Evolutionary conservation across 1,140 invertebrate species (phyloP), one percentile per base, ranked within the genome.

Genomic region (Drosophila tsacasi): DNA sequence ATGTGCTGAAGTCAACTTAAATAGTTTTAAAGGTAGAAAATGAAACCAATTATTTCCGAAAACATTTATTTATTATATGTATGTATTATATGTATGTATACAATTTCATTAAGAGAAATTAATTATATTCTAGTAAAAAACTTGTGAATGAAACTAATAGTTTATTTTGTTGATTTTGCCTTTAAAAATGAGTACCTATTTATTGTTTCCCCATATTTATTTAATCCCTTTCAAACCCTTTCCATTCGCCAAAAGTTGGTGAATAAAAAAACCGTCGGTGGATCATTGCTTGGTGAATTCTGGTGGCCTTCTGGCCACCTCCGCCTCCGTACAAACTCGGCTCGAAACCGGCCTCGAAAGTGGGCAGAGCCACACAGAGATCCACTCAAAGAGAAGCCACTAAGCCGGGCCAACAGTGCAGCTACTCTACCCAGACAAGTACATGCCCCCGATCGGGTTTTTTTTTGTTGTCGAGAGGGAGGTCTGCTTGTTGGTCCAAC

Each of bases 401-500:
- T 32, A 77, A 74, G 64, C 40, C 57, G 21, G 37, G 62, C 35
- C 39, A 47, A 27, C 32, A 40, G 35, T 57, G 54, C 71, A 66
- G 73, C 73, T 63, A 74, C 54, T 39, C 37, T 39, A 25, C 8
- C 54, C 54, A 25, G 40, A 39, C 50, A 74, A 75, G 69, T 75
- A 75, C 58, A 35, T 66, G 23, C 55, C 37, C 46, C 54, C 65
- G 52, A 69, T 77, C 79, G 58, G 74, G 58, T 49, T 37, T 52
- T 37, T 13, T 65, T 39, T 17, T 37, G 58, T 27, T 4, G 49
- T 60, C 47, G 19, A 47, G 76, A 50, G 57, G 69, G 25, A 52
- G 47, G 71, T 71, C 75, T 84, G 85, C 78, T 90, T 59, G 75
- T 76, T 90, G 85, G 81, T 89, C 86, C 85, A 89, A 89, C 85